Evolutionary conservation across 2,888 invertebrate genomes (phyloP).

Genomic region (Luperina testacea): DNA sequence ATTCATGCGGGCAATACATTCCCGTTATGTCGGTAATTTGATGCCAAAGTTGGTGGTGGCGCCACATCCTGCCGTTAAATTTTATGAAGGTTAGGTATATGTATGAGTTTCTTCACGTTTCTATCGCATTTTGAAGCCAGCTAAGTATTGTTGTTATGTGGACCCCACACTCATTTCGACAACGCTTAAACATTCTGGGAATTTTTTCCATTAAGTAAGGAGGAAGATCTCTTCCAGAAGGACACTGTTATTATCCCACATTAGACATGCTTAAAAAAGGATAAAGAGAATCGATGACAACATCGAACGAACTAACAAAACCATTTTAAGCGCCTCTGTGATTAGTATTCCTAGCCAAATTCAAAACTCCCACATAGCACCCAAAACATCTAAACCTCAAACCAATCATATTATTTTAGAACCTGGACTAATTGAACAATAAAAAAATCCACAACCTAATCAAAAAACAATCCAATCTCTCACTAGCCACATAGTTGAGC

Average conservation of each 20-base stretch:
- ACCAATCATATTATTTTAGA: slow-evolving; percentile 25
- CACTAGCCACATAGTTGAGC: slow-evolving; percentile 21
- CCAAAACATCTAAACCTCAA: slow-evolving; percentile 17
- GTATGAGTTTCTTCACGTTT: slow-evolving; percentile 32
- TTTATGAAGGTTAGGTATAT: slow-evolving; percentile 50
- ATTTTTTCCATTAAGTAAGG: background rate
- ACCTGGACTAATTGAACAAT: slow-evolving; percentile 25
- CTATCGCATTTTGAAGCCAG: slow-evolving; percentile 7
- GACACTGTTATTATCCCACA: background rate
- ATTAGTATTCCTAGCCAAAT: background rate
- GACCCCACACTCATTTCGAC: background rate
- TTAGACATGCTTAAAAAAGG: background rate
- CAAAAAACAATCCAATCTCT: slow-evolving; percentile 26
- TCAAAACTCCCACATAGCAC: background rate
- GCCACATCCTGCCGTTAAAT: slow-evolving; percentile 53
- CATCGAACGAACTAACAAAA: background rate
- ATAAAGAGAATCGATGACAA: background rate
- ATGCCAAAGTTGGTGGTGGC: slow-evolving; percentile 53
- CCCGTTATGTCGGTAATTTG: slow-evolving; percentile 55
- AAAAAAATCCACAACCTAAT: slow-evolving; percentile 32
- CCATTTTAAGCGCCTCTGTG: background rate
- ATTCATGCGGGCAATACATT: slow-evolving; percentile 28
- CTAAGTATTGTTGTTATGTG: background rate
- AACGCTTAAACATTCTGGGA: background rate
- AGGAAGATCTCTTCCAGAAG: background rate